A percentile compares a stretch with the other conserved stretches of the same genome.
phyloP scores from a whole-genome alignment of 2,888 invertebrate genomes.

The Tenodera sinensis region DNA sequence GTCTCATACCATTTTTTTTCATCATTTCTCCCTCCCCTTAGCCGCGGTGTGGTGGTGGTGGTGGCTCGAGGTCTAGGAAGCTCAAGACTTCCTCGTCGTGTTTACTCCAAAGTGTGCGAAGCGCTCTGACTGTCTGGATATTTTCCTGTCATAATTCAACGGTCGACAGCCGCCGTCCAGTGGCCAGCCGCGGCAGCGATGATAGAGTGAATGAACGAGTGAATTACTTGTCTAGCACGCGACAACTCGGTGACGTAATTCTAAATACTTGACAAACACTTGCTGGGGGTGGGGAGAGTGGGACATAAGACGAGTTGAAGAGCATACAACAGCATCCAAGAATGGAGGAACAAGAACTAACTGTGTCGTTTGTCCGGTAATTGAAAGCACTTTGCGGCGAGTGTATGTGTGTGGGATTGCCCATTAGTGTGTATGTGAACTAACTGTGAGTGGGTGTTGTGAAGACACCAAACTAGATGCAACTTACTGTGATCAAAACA shows the following conservation, averaged over 20 bases:
- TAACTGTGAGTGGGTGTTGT: neutral
- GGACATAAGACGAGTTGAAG: neutral
- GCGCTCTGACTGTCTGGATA: neutral
- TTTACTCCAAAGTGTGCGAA: neutral
- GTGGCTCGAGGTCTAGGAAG: neutral
- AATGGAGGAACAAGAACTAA: neutral
- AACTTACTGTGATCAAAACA: neutral
- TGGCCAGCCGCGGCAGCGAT: neutral
- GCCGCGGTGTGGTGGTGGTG: neutral
- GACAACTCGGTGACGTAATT: neutral
- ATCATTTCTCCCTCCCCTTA: neutral
- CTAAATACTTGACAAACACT: neutral
- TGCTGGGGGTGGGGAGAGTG: neutral
- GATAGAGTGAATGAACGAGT: neutral
- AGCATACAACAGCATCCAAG: neutral
- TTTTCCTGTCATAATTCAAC: neutral
- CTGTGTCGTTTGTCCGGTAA: neutral
- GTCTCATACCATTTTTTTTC: neutral
- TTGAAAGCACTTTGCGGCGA: neutral
- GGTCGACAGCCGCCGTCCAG: neutral
- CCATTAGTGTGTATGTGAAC: neutral
- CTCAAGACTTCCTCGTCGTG: constrained; percentile 1
- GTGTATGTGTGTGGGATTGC: neutral
- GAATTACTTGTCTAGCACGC: neutral
- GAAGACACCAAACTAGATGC: neutral